Evolutionary conservation across 2,113 vertebrate genomes (phyloP), one percentile per base, ranked within the genome.

Genomic region (Trichechus manatus): DNA sequence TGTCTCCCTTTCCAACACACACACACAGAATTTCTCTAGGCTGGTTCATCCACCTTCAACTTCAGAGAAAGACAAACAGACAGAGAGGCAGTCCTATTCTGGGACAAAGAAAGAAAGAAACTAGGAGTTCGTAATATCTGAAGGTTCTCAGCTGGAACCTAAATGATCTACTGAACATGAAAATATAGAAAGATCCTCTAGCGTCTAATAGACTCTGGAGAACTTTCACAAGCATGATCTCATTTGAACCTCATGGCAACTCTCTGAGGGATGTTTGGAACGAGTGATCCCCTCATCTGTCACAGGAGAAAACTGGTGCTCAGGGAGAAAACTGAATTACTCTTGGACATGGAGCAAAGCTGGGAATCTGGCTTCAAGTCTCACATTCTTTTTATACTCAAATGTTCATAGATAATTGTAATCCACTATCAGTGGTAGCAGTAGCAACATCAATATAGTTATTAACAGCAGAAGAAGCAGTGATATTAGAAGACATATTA

Each of bases 401-500:
- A 36, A 47, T 33, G 5, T 42, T 29, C 22, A 0, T 0, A 75
- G n/a, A 33, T 39, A 3, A 1, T 4, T 1, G 64, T 23, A 31
- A 39, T 56, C 10, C 27, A 15, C 27, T 59, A 13, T 11, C 42
- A 14, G 29, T 4, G 0, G 8, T 4, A 6, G 10, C 36, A 13
- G 66, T 14, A 9, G 0, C 5, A 1, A 2, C 0, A 31, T 4
- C 19, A 2, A 15, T 1, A 2, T 0, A 13, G 11, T 5, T 56
- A 36, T 0, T 0, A 66, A 25, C 9, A 1, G 2, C 14, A 7
- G 25, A 5, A 33, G 44, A 7, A 61, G 59, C 15, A 20, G 61
- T 0, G 0, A 19, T 9, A 0, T 13, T 1, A n/a, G 23, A 47
- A 64, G 53, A 1, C n/a, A 6, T 0, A 0, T 2, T 4, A n/a